Evolutionary conservation across 2,797 vertebrate genomes (phyloP).

Genomic region (Sebastes melanostomus): DNA sequence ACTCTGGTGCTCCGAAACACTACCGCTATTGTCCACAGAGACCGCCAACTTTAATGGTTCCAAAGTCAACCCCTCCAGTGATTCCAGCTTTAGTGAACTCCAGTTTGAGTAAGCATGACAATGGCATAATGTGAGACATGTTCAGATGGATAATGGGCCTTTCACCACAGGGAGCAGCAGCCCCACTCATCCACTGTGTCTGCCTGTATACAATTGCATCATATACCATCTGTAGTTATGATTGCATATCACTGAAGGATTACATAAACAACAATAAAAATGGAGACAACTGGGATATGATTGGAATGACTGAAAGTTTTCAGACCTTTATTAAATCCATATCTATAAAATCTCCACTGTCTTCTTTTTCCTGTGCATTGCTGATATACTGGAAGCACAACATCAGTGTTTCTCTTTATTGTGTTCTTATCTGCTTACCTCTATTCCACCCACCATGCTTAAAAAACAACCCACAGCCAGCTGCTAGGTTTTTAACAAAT

Average conservation of each 20-base stretch:
- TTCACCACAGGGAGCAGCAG: not conserved
- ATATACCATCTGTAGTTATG: slow-evolving; percentile 16
- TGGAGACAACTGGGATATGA: slow-evolving; percentile 14
- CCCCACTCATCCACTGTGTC: not conserved
- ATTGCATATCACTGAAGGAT: slow-evolving; percentile 15
- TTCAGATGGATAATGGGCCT: not conserved
- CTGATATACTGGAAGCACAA: not conserved
- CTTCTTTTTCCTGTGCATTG: not conserved
- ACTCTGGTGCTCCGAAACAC: too few relatives aligned
- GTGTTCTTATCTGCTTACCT: not conserved
- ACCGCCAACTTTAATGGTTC: not conserved
- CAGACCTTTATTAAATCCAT: slow-evolving; percentile 56
- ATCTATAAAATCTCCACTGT: slow-evolving; percentile 21
- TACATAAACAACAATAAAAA: slow-evolving; percentile 53
- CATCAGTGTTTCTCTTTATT: not conserved
- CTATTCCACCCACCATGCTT: not conserved
- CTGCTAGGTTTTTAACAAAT: not conserved
- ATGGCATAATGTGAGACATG: not conserved
- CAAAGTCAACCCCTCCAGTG: not conserved
- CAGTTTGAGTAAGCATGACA: not conserved
- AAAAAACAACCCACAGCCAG: not conserved
- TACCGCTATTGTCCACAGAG: too few relatives aligned
- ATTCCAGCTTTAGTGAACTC: not conserved
- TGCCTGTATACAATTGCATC: not conserved
- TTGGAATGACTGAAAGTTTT: slow-evolving; percentile 6